phyloP scores from a whole-genome alignment of 2,888 invertebrate species.

The Eupithecia subumbrata region DNA sequence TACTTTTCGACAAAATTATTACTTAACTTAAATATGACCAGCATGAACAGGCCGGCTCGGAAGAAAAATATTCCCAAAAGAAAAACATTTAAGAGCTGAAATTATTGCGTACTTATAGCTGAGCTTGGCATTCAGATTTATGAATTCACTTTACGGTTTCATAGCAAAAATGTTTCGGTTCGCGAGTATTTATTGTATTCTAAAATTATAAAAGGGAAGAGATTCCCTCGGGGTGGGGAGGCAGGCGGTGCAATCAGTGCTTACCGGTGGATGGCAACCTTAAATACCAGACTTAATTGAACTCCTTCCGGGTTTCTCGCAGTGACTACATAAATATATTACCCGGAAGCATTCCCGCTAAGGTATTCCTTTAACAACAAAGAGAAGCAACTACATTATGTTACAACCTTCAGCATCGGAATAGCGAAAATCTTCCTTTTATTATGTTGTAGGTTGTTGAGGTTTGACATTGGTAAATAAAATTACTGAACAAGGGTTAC shows the following conservation, averaged over 20 bases:
- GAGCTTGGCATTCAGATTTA: constrained; percentile 46
- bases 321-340: constrained; percentile 75
- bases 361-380: constrained; percentile 69
- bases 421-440: constrained; percentile 51
- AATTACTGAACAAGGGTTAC: constrained; percentile 1
- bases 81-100: constrained; percentile 38
- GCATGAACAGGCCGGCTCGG: constrained; percentile 25
- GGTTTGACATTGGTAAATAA: constrained; percentile 7
- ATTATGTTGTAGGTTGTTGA: constrained; percentile 42
- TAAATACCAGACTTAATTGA: constrained; percentile 84
- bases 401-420: constrained; percentile 35
- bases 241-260: constrained; percentile 69
- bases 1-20: constrained; percentile 5
- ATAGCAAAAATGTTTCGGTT: constrained; percentile 60
- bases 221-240: constrained; percentile 67
- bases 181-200: constrained; percentile 79
- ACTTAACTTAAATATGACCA: constrained; percentile 15
- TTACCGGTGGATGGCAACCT: constrained; percentile 77
- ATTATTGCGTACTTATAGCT: constrained; percentile 42
- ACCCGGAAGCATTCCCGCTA: constrained; percentile 71
- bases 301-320: constrained; percentile 76
- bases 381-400: constrained; percentile 38
- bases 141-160: constrained; percentile 56
- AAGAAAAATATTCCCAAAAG: constrained; percentile 35
- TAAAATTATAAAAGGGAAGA: constrained; percentile 78